Base-by-base conservation (phyloP, 2,888 invertebrate genomes). In the Ornithoptera priamus region DNA sequence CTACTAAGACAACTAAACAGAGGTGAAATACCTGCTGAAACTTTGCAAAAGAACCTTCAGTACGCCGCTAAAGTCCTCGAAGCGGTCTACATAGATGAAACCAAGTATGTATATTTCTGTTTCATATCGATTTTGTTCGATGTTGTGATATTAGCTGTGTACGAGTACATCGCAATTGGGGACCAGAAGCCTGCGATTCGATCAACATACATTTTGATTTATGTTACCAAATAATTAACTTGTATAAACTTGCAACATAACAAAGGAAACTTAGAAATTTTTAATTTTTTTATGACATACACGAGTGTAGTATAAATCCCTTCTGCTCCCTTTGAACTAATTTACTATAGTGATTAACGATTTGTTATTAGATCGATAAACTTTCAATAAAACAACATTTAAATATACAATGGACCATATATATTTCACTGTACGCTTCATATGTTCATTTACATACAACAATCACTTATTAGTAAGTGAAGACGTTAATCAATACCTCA, bases 1-100 rank as follows among this genome's bases (percentile, higher is more conserved):
- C 95, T 98, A 85, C 93, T 98, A 85, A 96, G 96, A 86, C 96
- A 97, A 88, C 94, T 98, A 83, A 96, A 97, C 85, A 94, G 95
- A 86, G 98, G 97, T 84, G 96, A 97, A 93, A 95, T 98, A 82
- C 95, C 97, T 50, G 95, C 96, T 77, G 97, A 97, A 87, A 95
- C 97, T 76, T 94, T 99, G 81, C 97, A 97, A 93, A 96, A 96
- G 88, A 98, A 99, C 92, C 93, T 99, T 77, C 97, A 97, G 81
- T 99, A 98, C 90, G 98, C 98, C 68, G 97, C 97, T 22, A 96
- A 96, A 83, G 98, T 98, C 62, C 94, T 98, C 75, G 98, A 98
- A 93, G 96, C 97, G 18, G 97, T 97, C 76, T 98, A 97, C 93
- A 96, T 97, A 85, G 98, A 98, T 87, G 98, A 98, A 90, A 96